Percentiles rank a stretch among this genome's conserved stretches.
These are phyloP conservation scores for Ceriagrion tenellum DNA, from an alignment of 2,888 invertebrate species.

Conservation along the genomic window DNA sequence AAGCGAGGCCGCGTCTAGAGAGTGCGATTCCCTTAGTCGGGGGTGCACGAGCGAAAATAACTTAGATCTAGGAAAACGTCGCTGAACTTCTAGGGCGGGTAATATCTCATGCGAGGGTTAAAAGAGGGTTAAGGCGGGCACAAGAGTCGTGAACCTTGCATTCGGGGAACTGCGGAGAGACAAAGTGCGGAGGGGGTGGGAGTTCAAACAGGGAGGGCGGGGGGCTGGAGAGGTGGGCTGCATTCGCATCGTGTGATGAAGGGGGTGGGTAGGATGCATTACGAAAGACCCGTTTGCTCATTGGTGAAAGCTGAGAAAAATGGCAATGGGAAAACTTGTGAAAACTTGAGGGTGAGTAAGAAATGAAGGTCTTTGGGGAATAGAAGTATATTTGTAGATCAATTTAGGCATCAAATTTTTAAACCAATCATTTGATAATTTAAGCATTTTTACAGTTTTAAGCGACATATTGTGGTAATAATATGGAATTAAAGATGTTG, in stretches of 20 bases:
- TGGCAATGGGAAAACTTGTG: neutral
- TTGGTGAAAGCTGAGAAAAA: conserved; percentile 7
- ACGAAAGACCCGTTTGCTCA: neutral
- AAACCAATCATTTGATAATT: too few relatives aligned
- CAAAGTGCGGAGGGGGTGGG: neutral
- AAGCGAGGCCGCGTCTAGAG: neutral
- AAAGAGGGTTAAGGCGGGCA: neutral
- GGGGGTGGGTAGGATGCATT: neutral
- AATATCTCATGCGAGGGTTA: neutral
- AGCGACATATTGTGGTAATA: too few relatives aligned
- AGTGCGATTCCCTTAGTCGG: too few relatives aligned
- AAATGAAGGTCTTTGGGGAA: too few relatives aligned
- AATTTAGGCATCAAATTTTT: too few relatives aligned
- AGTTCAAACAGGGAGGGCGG: neutral
- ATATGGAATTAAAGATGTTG: too few relatives aligned
- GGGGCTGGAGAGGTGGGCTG: neutral
- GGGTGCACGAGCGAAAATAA: conserved; percentile 7
- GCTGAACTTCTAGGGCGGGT: neutral
- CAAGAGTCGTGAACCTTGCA: neutral
- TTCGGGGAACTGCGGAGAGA: conserved; percentile 33
- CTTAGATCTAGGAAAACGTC: conserved; percentile 1
- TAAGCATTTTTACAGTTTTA: too few relatives aligned
- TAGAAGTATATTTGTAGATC: too few relatives aligned
- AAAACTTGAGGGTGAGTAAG: neutral
- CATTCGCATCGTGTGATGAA: neutral